phyloP scores from a whole-genome alignment of 1,140 invertebrate genomes.

The Hylaeus volcanicus region DNA sequence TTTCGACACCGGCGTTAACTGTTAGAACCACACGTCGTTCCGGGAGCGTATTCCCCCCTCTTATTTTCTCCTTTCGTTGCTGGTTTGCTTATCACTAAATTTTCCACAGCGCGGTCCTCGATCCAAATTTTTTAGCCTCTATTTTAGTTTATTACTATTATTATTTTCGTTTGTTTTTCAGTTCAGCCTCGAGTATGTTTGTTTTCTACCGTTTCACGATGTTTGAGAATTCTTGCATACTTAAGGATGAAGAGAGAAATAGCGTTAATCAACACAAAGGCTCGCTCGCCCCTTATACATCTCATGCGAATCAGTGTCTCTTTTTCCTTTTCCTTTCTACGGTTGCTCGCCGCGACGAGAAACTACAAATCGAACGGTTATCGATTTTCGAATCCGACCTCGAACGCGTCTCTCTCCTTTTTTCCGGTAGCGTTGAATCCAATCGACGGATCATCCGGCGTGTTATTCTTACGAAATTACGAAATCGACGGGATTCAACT shows the following conservation, averaged over 20 bases:
- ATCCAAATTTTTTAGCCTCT: background rate
- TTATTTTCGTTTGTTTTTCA: background rate
- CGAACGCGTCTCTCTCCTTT: constrained; percentile 8
- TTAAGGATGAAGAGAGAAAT: constrained; percentile 62
- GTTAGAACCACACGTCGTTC: constrained; percentile 15
- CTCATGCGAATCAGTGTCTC: constrained; percentile 14
- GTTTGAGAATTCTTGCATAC: constrained; percentile 51
- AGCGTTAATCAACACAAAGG: constrained; percentile 61
- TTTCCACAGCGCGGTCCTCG: constrained; percentile 35
- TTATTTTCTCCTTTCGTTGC: constrained; percentile 11
- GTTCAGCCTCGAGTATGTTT: constrained; percentile 7
- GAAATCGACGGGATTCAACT: background rate
- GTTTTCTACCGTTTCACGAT: constrained; percentile 10
- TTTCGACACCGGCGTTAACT: background rate
- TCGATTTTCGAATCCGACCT: background rate
- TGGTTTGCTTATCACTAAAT: background rate
- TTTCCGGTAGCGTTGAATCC: background rate
- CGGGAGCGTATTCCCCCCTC: background rate
- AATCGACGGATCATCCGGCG: no score
- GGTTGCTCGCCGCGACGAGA: background rate
- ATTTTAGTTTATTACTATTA: background rate
- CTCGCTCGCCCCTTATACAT: constrained; percentile 72
- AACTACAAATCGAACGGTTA: background rate
- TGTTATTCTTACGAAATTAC: no score
- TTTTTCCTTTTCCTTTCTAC: background rate